phyloP scores from a whole-genome alignment of 2,888 invertebrate genomes.

The Endomychus coccineus region DNA sequence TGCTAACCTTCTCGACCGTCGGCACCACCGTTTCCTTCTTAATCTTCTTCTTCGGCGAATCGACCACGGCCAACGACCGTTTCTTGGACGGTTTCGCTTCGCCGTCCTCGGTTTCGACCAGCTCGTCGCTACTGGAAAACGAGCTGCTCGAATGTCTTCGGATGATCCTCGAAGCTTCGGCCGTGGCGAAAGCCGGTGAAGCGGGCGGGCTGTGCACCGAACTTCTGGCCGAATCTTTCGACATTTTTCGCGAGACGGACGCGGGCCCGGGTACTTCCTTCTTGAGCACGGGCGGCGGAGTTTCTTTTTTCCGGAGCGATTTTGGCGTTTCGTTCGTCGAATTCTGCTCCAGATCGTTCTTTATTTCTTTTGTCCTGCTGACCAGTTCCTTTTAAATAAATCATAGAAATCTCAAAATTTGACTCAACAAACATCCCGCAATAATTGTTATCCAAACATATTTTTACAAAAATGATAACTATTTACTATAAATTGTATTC shows the following conservation, averaged over 20 bases:
- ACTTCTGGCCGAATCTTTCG: conserved; percentile 39
- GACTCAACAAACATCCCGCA: no score
- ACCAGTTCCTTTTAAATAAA: conserved; percentile 37
- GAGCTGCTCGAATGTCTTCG: conserved; percentile 78
- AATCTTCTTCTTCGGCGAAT: conserved; percentile 13
- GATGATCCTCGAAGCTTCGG: conserved; percentile 74
- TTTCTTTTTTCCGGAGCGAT: conserved; percentile 44
- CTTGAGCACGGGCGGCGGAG: conserved; percentile 25
- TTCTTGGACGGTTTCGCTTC: not conserved
- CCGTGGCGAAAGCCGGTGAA: conserved; percentile 57
- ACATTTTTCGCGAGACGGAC: conserved; percentile 37
- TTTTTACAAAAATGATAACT: no score
- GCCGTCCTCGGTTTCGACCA: conserved; percentile 28
- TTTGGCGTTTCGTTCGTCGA: conserved; percentile 41
- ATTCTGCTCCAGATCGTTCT: conserved; percentile 36
- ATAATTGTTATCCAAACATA: no score
- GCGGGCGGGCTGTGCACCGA: conserved; percentile 43
- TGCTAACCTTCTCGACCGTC: conserved; percentile 8
- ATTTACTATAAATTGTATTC: no score
- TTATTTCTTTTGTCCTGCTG: conserved; percentile 38
- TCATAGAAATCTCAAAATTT: no score
- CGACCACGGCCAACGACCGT: not conserved
- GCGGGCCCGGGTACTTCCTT: conserved; percentile 18
- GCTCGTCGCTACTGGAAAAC: conserved; percentile 49
- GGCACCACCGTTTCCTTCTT: conserved; percentile 9